Percentiles rank a stretch among this genome's conserved stretches.
phyloP scores from a whole-genome alignment of 2,113 vertebrate genomes.

The Alces alces region DNA sequence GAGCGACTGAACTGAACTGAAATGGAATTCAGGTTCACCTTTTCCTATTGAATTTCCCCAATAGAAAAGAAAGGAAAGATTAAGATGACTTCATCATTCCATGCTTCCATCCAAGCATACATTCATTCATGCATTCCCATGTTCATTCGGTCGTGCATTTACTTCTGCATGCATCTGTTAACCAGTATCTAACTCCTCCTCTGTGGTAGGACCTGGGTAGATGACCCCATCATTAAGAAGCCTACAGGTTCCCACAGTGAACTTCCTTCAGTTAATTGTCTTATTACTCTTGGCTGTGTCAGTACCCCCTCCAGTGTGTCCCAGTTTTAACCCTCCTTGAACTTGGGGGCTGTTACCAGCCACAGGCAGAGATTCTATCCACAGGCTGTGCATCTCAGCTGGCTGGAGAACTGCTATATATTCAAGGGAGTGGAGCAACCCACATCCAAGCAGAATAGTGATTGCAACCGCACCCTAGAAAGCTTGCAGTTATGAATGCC shows the following conservation, averaged over 20 bases:
- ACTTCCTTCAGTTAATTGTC: constrained; percentile 7
- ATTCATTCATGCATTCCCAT: not conserved
- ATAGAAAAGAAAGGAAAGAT: not conserved
- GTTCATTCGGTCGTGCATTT: not conserved
- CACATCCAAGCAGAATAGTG: not conserved
- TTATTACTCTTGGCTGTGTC: not conserved
- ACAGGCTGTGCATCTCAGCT: not conserved
- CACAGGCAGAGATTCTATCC: constrained; percentile 36
- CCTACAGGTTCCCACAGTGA: not conserved
- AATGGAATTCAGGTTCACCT: not conserved
- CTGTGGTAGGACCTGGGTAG: not conserved
- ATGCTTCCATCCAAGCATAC: not conserved
- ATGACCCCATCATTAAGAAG: not conserved
- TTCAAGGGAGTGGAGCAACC: not conserved
- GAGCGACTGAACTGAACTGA: not conserved
- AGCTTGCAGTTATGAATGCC: not conserved
- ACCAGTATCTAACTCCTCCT: not conserved
- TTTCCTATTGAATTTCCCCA: not conserved
- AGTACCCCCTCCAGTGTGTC: constrained; percentile 40
- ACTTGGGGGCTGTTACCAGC: not conserved
- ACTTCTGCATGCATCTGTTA: not conserved
- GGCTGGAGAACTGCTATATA: constrained; percentile 3
- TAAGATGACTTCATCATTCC: not conserved
- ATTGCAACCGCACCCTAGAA: not conserved
- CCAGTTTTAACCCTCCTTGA: not conserved